Evolutionary conservation across 2,888 invertebrate species (phyloP).

Genomic region (Drosophila nigritarsus): DNA sequence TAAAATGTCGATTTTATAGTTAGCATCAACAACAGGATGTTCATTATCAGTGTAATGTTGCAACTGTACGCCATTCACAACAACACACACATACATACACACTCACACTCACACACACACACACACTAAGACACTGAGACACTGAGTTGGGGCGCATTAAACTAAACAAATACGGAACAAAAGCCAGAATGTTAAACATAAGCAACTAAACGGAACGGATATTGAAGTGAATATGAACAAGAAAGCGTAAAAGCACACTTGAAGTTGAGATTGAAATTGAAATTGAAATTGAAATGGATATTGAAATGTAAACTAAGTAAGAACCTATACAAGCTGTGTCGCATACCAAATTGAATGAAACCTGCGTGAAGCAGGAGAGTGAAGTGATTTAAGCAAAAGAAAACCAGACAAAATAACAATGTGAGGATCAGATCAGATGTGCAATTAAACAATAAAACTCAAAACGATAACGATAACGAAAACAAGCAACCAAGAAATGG

Average conservation of each 20-base stretch:
- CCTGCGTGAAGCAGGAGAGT: conserved; percentile 32
- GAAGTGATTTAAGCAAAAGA: conserved; percentile 30
- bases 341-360: conserved; percentile 5
- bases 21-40: background rate
- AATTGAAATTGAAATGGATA: conserved; percentile 1
- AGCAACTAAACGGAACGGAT: conserved; percentile 32
- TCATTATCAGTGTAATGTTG: background rate
- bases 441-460: conserved; percentile 7
- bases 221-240: conserved; percentile 36
- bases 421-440: conserved; percentile 20
- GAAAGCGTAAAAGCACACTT: conserved; percentile 2
- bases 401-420: conserved; percentile 11
- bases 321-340: conserved; percentile 4
- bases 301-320: conserved; percentile 8
- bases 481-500: background rate
- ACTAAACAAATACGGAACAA: conserved; percentile 38
- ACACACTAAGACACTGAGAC: conserved; percentile 18
- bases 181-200: conserved; percentile 20
- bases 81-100: background rate
- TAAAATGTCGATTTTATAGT: background rate
- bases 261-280: conserved; percentile 1
- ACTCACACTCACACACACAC: conserved; percentile 14
- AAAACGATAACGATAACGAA: background rate
- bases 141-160: conserved; percentile 83
- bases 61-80: conserved; percentile 30